A percentile compares a stretch with the other conserved stretches of the same genome.
Evolutionary conservation across 2,888 invertebrate species (phyloP).

Genomic region (Hirtodrosophila duncani): DNA sequence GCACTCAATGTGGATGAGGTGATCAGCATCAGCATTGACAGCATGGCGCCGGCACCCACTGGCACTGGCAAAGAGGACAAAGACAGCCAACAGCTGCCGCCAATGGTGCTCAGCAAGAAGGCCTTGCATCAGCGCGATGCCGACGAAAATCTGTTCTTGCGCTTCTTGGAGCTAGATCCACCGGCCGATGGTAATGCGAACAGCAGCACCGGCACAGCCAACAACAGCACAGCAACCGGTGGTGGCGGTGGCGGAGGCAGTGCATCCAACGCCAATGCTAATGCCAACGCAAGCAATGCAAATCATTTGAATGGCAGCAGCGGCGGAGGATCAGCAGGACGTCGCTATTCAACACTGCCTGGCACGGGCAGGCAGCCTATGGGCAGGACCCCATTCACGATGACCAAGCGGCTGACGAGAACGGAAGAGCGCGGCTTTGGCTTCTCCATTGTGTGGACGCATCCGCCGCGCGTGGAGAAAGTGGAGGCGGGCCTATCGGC

Average conservation of each 20-base stretch:
- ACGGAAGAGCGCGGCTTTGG: conserved; percentile 85
- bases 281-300: conserved; percentile 76
- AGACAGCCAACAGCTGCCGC: conserved; percentile 34
- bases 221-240: conserved; percentile 1
- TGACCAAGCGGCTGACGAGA: conserved; percentile 82
- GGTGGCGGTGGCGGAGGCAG: background rate
- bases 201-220: conserved; percentile 26
- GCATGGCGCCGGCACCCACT: conserved; percentile 44
- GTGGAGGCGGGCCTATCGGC: conserved; percentile 90
- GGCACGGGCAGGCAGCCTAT: conserved; percentile 75
- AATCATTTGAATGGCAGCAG: conserved; percentile 78
- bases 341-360: conserved; percentile 46
- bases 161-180: conserved; percentile 90
- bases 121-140: conserved; percentile 83
- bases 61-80: conserved; percentile 33
- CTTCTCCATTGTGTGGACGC: conserved; percentile 93
- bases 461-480: conserved; percentile 90
- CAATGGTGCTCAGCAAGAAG: conserved; percentile 79
- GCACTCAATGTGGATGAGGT: conserved; percentile 75
- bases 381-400: conserved; percentile 90
- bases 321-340: too few relatives aligned
- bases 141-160: conserved; percentile 85
- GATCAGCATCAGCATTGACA: conserved; percentile 75
- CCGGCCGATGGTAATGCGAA: conserved; percentile 79
- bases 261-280: conserved; percentile 14